Evolutionary conservation across 2,888 invertebrate genomes (phyloP), one percentile per base, ranked within the genome.

Genomic region (Hybos culiciformis): DNA sequence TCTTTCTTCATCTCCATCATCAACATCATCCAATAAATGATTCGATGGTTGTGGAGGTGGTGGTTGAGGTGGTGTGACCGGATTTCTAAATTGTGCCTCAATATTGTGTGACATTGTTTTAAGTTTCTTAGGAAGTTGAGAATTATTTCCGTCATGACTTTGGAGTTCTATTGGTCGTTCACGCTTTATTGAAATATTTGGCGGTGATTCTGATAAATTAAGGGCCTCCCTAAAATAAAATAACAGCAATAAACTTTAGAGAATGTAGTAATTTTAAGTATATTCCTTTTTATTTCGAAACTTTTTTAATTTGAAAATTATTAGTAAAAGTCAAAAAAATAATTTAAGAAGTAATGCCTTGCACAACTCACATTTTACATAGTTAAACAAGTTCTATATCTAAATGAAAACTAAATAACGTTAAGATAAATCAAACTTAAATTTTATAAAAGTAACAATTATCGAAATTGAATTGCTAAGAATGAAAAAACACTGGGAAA

Each of bases 181-280:
- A 21, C 74, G 66, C 53, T 77, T 77, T 1, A 70, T 65, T 23
- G 62, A 46, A 50, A 70, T 56, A 55, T 70, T 69, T 51, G 55
- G 68, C 50, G 70, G 77, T 53, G 69, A 75, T 56, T 81, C 80
- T 48, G 79, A 75, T 31, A 91, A 74, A 67, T 91, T 90, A 43
- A 92, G 70, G 2, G 91, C 88, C 68, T 91, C 90, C 56, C 85
- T 65, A 50, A 29, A 48, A 49, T 17, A 12, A 39, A 36, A 41
- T 37, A 42, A 37, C 11, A 19, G 44, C 17, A 47, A 53, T 29
- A 7, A 43, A 42, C 47, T 15, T 40, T 19, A 37, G 21, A 15
- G 14, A 19, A 14, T 17, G 15, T 7, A 7, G 9, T 23, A 7
- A 7, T 23, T 23, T 23, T 23, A 7, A 6, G 23, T 23, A 23